Conservation (phyloP, 2,113 vertebrate genomes). For the Oryzias woworae region DNA sequence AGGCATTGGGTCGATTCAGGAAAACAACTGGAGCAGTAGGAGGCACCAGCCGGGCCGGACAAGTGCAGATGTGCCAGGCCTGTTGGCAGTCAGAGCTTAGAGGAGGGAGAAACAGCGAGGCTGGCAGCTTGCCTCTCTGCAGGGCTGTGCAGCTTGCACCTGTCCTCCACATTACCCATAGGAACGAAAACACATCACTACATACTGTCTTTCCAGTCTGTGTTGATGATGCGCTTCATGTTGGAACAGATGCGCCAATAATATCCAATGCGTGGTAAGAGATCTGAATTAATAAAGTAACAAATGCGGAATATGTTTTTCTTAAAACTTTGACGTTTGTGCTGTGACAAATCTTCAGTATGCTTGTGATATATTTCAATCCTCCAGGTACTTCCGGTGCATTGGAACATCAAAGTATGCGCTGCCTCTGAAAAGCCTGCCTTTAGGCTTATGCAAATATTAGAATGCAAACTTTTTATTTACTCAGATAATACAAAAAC, state of each 20-base stretch:
- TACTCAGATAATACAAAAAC: slow-evolving; percentile 51
- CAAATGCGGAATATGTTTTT: slow-evolving; percentile 18
- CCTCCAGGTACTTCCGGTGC: slow-evolving; percentile 4
- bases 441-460: slow-evolving; percentile 43
- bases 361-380: slow-evolving; percentile 51
- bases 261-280: slow-evolving; percentile 7
- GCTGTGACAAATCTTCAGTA: slow-evolving; percentile 28
- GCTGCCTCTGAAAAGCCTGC: slow-evolving; percentile 42
- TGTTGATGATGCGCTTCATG: slow-evolving; percentile 13
- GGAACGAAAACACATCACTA: slow-evolving; percentile 16
- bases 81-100: slow-evolving; percentile 45
- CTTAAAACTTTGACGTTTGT: slow-evolving; percentile 16
- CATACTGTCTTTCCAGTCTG: slow-evolving; percentile 4
- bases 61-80: slow-evolving; percentile 61
- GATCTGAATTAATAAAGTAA: slow-evolving; percentile 28
- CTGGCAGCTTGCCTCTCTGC: slow-evolving; percentile 57
- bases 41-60: slow-evolving; percentile 49
- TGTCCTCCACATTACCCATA: slow-evolving; percentile 42
- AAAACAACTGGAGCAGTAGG: slow-evolving; percentile 50
- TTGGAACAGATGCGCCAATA: slow-evolving; percentile 7
- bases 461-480: slow-evolving; percentile 47
- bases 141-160: slow-evolving; percentile 46
- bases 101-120: slow-evolving; percentile 35
- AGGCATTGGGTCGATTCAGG: slow-evolving; percentile 58
- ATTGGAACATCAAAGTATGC: slow-evolving; percentile 43